A percentile compares a stretch with the other conserved stretches of the same genome.
Conservation (phyloP, 35 echinoderm and acorn worm genomes). For the Ophiothrix spiculata region DNA sequence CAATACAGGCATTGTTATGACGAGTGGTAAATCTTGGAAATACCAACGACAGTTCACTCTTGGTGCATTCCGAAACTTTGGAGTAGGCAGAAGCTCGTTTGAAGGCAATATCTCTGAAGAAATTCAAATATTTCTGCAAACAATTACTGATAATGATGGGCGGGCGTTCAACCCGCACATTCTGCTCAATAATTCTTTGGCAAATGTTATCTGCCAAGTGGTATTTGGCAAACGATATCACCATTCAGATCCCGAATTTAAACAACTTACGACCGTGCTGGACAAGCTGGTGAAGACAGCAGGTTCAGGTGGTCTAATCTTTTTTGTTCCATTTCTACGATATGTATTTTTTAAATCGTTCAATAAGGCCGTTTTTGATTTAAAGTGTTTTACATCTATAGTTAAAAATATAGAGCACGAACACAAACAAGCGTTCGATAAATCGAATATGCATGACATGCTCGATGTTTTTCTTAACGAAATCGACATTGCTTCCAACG, state of each 20-base stretch:
- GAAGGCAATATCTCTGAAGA: slow-evolving; percentile 27
- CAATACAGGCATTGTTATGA: neutral
- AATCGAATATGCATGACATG: slow-evolving; percentile 12
- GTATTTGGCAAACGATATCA: slow-evolving; percentile 27
- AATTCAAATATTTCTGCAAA: neutral
- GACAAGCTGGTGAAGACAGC: neutral
- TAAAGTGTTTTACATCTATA: neutral
- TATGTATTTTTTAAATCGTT: neutral
- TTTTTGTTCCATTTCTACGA: neutral
- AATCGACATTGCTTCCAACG: neutral
- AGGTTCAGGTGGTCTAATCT: neutral
- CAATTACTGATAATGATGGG: neutral
- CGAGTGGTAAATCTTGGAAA: slow-evolving; percentile 49
- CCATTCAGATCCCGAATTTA: slow-evolving; percentile 19
- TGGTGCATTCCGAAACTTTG: slow-evolving; percentile 36
- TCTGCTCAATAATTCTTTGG: neutral
- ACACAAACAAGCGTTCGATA: neutral
- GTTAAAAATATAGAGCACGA: neutral
- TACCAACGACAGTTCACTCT: slow-evolving; percentile 34
- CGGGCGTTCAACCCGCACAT: neutral
- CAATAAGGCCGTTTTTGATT: neutral
- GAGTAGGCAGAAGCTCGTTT: slow-evolving; percentile 40
- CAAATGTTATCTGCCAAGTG: slow-evolving; percentile 32
- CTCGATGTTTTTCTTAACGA: slow-evolving; percentile 1
- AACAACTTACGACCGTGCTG: neutral